These are phyloP conservation scores for Lagopus muta DNA, from an alignment of 2,113 vertebrate species.

Conservation along the genomic window DNA sequence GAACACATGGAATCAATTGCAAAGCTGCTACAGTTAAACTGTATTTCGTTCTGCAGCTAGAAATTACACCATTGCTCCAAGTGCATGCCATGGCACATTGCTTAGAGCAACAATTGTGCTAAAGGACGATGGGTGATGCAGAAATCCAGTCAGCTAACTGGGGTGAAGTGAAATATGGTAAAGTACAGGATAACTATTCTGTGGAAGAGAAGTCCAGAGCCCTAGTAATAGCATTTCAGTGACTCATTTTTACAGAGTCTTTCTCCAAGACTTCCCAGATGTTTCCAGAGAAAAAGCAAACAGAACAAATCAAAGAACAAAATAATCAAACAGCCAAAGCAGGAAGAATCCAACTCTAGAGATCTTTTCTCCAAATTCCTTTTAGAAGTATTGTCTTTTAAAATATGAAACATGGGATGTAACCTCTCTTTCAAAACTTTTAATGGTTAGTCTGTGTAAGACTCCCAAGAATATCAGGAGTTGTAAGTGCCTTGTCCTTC, in stretches of 20 bases:
- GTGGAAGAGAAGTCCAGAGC: not conserved
- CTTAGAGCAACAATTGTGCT: not conserved
- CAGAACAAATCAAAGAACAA: not conserved
- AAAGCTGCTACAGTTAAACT: not conserved
- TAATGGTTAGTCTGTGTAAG: not conserved
- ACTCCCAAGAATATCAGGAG: slow-evolving; percentile 19
- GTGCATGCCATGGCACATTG: not conserved
- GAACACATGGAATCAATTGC: not conserved
- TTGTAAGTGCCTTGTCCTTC: slow-evolving; percentile 1
- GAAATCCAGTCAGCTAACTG: not conserved
- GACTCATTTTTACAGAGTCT: not conserved
- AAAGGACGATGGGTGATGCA: not conserved
- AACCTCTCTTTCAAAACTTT: slow-evolving; percentile 31
- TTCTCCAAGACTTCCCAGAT: not conserved
- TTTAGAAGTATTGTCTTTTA: not conserved
- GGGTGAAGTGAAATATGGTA: not conserved
- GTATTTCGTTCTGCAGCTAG: not conserved
- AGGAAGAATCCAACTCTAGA: not conserved
- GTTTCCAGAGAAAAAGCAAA: not conserved
- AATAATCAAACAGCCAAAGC: not conserved
- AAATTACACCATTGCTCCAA: not conserved
- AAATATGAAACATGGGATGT: not conserved
- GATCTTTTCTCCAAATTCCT: not conserved
- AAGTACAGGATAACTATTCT: not conserved
- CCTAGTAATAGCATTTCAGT: not conserved